Conservation (phyloP, 2,888 invertebrate species). For the Apodemia duryi region DNA sequence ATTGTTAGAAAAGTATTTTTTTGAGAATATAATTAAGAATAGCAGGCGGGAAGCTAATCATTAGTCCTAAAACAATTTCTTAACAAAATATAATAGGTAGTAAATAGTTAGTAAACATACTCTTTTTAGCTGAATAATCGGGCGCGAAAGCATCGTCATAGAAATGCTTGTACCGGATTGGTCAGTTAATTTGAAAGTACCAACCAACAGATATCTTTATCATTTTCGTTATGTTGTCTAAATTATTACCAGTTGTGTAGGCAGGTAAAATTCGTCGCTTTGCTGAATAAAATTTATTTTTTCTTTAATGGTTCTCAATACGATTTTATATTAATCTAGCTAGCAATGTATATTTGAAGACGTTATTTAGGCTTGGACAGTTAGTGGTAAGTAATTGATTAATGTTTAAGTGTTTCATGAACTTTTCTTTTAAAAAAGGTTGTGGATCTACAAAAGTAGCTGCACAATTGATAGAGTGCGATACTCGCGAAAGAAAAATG, state of each 20-base stretch:
- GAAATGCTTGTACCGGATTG: slow-evolving; percentile 52
- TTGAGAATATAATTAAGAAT: not conserved
- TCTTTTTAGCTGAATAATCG: slow-evolving; percentile 55
- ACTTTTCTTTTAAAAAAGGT: slow-evolving; percentile 71
- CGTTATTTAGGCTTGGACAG: slow-evolving; percentile 41
- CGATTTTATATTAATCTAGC: slow-evolving; percentile 49
- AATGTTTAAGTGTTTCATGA: slow-evolving; percentile 56
- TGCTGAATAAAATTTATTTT: slow-evolving; percentile 60
- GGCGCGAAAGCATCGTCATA: slow-evolving; percentile 71
- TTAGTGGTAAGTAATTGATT: slow-evolving; percentile 53
- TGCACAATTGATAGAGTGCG: slow-evolving; percentile 69
- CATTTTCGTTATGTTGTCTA: slow-evolving; percentile 72
- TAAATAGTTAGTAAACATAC: not conserved
- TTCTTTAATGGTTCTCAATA: slow-evolving; percentile 58
- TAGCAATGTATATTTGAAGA: slow-evolving; percentile 45
- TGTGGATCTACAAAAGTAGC: slow-evolving; percentile 74
- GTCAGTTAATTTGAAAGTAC: slow-evolving; percentile 52
- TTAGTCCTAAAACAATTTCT: not conserved
- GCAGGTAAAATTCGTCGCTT: slow-evolving; percentile 72
- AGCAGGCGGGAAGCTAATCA: not conserved
- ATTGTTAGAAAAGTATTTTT: not conserved
- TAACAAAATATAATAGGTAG: not conserved
- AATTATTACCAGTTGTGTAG: slow-evolving; percentile 73
- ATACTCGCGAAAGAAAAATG: slow-evolving; percentile 63
- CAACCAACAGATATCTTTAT: slow-evolving; percentile 52